Evolutionary conservation across 2,797 vertebrate genomes (phyloP), one percentile per base, ranked within the genome.

Genomic region (Dendrocincla fuliginosa): DNA sequence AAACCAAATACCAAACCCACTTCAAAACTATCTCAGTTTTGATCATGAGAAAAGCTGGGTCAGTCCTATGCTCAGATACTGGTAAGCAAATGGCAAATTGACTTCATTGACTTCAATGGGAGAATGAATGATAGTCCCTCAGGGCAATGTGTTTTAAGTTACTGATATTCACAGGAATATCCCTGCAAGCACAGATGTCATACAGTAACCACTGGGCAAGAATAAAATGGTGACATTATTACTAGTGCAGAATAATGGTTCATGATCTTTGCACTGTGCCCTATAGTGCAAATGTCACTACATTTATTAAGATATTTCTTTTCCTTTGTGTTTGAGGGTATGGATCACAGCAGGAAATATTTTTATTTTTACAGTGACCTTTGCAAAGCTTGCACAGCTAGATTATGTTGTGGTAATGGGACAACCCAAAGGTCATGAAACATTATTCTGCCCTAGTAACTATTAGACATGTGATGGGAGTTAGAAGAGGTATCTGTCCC

Each of bases 401-500:
- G 69, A 92, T 80, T 89, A 82, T n/a, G 28, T 71, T 86, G 79
- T 47, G 49, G 77, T 57, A 76, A 56, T 84, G 61, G 91, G 88
- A 87, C 70, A 89, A 94, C 56, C 68, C 84, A 95, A 71, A 88
- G 95, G 79, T 92, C 95, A 96, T 20, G 69, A 79, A 91, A 81
- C 69, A 92, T 96, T 94, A 95, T 96, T 97, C 90, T 94, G 92
- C 92, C 90, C 96, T 93, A 97, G 74, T 96, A 95, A 97, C 90
- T 93, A 30, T 61, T 59, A 78, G 89, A 93, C 75, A 88, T 91
- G 93, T 74, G 92, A 84, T 93, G 78, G 77, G 61, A 90, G 55
- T 93, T 75, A 65, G 68, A 61, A 74, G 76, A 89, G 63, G 82
- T 94, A 68, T 91, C 91, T 81, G 61, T 50, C 93, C 85, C 71